phyloP scores from a whole-genome alignment of 1,140 invertebrate species.

The Saccostrea glomerata region DNA sequence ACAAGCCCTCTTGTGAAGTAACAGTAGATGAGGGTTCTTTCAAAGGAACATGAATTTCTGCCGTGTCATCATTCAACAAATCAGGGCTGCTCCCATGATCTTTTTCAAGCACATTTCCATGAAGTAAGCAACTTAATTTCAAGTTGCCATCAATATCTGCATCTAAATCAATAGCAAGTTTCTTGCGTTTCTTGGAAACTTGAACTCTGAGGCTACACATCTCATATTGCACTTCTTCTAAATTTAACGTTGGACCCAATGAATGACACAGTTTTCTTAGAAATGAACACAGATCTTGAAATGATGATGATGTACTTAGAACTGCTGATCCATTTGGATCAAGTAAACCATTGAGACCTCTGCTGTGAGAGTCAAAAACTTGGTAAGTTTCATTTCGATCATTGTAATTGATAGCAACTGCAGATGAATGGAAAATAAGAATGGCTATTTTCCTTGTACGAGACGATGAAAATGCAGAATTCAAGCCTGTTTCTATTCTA shows the following conservation, averaged over 20 bases:
- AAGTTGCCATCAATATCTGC: neutral
- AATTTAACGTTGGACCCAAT: neutral
- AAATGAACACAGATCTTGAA: neutral
- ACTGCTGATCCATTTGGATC: neutral
- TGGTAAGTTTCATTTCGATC: neutral
- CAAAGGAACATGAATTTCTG: too few relatives aligned
- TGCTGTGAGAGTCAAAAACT: conserved; percentile 11
- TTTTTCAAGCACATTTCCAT: too few relatives aligned
- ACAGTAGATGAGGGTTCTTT: too few relatives aligned
- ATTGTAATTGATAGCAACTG: neutral
- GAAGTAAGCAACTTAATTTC: too few relatives aligned
- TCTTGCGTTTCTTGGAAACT: neutral
- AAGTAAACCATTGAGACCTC: neutral
- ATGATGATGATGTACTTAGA: neutral
- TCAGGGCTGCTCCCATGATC: too few relatives aligned
- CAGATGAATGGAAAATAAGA: conserved; percentile 9
- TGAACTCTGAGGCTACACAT: neutral
- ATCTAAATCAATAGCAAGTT: neutral
- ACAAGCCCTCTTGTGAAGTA: too few relatives aligned
- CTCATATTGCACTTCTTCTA: conserved; percentile 3
- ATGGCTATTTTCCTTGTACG: neutral
- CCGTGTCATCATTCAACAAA: too few relatives aligned
- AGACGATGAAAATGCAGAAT: too few relatives aligned
- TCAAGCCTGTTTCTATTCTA: too few relatives aligned
- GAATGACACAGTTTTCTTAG: neutral